Conservation (phyloP, 2,113 vertebrate genomes). For the Laterallus jamaicensis region DNA sequence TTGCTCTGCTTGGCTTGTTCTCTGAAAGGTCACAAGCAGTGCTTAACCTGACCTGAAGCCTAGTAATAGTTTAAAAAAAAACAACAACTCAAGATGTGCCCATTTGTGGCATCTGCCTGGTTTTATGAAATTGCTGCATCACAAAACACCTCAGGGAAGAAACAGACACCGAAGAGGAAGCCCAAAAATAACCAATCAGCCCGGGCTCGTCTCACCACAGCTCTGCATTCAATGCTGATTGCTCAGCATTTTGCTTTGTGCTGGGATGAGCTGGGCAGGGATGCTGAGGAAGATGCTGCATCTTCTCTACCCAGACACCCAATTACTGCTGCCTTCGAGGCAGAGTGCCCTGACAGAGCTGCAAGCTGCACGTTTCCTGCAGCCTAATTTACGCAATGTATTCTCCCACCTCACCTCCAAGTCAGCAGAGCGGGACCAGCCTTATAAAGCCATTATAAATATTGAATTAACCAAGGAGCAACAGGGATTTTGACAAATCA, state of each 20-base stretch:
- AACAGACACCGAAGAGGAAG: background rate
- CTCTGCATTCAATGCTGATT: background rate
- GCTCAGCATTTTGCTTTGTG: background rate
- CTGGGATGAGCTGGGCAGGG: background rate
- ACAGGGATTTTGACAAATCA: background rate
- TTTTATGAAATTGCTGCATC: background rate
- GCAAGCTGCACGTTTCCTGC: accelerated
- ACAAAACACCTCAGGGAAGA: background rate
- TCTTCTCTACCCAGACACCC: background rate
- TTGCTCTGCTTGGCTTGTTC: background rate
- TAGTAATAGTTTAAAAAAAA: background rate
- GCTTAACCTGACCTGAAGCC: background rate
- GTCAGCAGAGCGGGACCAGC: background rate
- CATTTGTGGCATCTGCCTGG: background rate
- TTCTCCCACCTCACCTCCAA: background rate
- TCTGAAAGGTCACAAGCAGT: background rate
- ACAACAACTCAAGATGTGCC: background rate
- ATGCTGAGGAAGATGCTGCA: background rate
- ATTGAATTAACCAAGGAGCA: background rate
- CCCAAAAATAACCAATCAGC: background rate
- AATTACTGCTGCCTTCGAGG: background rate
- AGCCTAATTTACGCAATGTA: background rate
- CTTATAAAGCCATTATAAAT: constrained; percentile 23
- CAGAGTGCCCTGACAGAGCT: background rate
- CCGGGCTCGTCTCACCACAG: background rate